Evolutionary conservation across 2,888 invertebrate genomes (phyloP), one percentile per base, ranked within the genome.

Genomic region (Lamproptera curius): DNA sequence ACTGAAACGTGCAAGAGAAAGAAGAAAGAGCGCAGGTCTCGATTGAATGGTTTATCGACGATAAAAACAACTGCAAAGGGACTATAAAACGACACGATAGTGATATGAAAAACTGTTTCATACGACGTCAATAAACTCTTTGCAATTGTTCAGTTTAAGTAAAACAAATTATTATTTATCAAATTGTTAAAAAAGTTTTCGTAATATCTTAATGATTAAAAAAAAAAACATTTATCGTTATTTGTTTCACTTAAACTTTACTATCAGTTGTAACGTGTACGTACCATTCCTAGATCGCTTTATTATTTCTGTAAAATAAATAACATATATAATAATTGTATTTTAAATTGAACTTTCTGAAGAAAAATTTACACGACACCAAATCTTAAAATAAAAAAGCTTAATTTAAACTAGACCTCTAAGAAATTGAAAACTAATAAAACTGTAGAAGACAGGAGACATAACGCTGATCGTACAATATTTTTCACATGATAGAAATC

Each of bases 251-350:
- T 45, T 26, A 34, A 11, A 1, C 23, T 15, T 17, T n/a, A 16
- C 14, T 34, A 17, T n/a, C 11, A 42, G 23, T 33, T 17, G 16
- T 16, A 41, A 10, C 33, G 63, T 63, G 67, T 76, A 76, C 76
- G 63, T 76, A 76, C 76, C 77, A 55, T 55, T 71, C 63, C 73
- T 76, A 69, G 63, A 48, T 52, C 70, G 69, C 59, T 56, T 63
- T 64, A 59, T 61, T 56, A 67, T 53, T 54, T 76, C 76, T 76
- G 76, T 64, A 76, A 76, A 62, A 42, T 16, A 49, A 31, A 43
- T 40, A 68, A 74, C 59, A 61, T 51, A 55, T 58, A 54, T 16
- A 42, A 37, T 42, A 42, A 16, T 11, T 16, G n/a, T 16, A 37
- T 17, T 41, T 15, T 16, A 15, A 11, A 23, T 23, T 23, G 23